Evolutionary conservation across 2,797 vertebrate species (phyloP).

Genomic region (Strix occidentalis): DNA sequence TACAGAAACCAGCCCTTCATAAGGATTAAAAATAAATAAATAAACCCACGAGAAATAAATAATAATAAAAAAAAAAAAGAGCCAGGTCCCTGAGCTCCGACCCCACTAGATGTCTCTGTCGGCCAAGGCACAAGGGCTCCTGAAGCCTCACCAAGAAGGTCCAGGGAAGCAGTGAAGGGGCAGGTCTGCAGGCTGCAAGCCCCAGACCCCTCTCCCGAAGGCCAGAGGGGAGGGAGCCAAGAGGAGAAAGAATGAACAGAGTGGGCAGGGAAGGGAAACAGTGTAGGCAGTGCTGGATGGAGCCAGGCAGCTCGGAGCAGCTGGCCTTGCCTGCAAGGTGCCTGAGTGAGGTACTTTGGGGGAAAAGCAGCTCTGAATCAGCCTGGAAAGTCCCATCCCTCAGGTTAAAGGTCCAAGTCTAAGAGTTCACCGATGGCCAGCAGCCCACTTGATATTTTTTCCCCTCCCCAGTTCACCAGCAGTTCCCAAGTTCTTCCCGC

Average conservation of each 20-base stretch:
- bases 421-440: neutral
- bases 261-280: neutral
- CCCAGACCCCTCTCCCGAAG: neutral
- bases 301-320: neutral
- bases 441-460: neutral
- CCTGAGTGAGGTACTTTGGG: neutral
- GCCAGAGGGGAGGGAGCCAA: neutral
- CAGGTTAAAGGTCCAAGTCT: neutral
- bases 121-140: neutral
- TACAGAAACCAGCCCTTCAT: rapidly evolving
- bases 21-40: neutral
- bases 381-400: neutral
- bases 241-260: neutral
- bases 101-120: slow-evolving; percentile 47
- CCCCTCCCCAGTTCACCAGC: neutral
- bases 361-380: neutral
- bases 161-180: neutral
- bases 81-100: neutral
- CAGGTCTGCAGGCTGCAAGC: neutral
- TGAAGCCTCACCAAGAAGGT: neutral
- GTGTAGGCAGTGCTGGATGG: neutral
- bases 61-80: no score
- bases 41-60: no score
- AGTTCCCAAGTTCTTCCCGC: neutral
- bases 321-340: neutral